A percentile compares a stretch with the other conserved stretches of the same genome.
These are phyloP conservation scores for Scolanthus callimorphus DNA, from an alignment of 92 coral and sea anemone species.

Conservation along the genomic window DNA sequence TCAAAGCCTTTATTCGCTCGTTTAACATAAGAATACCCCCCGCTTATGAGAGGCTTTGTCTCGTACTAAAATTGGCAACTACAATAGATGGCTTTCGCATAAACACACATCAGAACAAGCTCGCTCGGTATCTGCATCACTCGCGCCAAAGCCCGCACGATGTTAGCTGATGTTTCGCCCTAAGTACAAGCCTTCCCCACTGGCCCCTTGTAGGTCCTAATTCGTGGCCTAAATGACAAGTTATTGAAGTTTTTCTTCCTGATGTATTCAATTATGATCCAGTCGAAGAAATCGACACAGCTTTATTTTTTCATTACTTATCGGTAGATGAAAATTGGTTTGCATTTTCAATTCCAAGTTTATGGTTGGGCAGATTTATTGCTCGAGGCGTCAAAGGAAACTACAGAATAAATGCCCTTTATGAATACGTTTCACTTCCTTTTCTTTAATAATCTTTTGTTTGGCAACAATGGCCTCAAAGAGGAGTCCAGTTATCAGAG, in stretches of 20 bases:
- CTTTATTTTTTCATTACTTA: slow-evolving; percentile 60
- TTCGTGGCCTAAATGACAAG: slow-evolving; percentile 55
- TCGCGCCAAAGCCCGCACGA: too few species aligned
- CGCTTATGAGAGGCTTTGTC: slow-evolving; percentile 82
- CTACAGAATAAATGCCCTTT: slow-evolving; percentile 78
- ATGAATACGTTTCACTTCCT: slow-evolving; percentile 84
- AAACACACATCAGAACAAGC: slow-evolving; percentile 58
- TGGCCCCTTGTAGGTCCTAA: too few species aligned
- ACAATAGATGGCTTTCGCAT: slow-evolving; percentile 52
- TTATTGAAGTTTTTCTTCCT: slow-evolving; percentile 68
- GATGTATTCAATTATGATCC: slow-evolving; percentile 80
- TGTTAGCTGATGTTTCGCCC: too few species aligned
- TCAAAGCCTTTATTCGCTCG: slow-evolving; percentile 75
- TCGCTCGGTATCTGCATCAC: too few species aligned
- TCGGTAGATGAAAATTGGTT: slow-evolving; percentile 43
- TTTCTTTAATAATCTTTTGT: slow-evolving; percentile 89
- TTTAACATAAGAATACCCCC: slow-evolving; percentile 92
- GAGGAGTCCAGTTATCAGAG: slow-evolving; percentile 76
- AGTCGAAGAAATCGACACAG: slow-evolving; percentile 34
- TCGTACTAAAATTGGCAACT: slow-evolving; percentile 70
- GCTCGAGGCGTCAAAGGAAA: slow-evolving; percentile 80
- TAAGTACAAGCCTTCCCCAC: too few species aligned
- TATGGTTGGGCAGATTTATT: slow-evolving; percentile 75
- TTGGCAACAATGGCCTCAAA: slow-evolving; percentile 73
- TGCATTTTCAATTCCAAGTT: slow-evolving; percentile 79